Evolutionary conservation across 64 coral and sea anemone species (phyloP).

Genomic region (Exaiptasia diaphana): DNA sequence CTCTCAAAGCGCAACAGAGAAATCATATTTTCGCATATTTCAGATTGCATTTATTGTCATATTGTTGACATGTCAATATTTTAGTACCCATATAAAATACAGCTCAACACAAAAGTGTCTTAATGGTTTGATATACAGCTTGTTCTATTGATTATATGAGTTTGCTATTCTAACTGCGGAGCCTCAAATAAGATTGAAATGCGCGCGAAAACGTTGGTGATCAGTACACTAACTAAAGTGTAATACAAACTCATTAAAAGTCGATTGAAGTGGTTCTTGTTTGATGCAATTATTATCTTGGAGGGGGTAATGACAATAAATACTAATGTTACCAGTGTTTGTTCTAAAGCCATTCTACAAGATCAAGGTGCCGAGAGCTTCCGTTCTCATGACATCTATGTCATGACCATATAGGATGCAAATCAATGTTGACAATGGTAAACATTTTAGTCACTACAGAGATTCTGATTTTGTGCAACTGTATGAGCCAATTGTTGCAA

Average conservation of each 20-base stretch:
- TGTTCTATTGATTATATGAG: background rate
- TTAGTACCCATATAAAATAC: too few relatives aligned
- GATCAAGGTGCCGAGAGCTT: background rate
- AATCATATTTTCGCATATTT: too few relatives aligned
- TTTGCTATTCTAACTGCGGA: too few relatives aligned
- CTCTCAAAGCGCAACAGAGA: too few relatives aligned
- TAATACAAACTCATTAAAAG: constrained; percentile 1
- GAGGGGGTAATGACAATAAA: constrained; percentile 8
- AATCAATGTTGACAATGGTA: too few relatives aligned
- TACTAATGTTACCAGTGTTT: background rate
- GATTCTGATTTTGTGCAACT: too few relatives aligned
- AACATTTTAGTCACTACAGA: too few relatives aligned
- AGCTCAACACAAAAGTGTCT: background rate
- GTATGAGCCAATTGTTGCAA: too few relatives aligned
- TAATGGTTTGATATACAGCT: background rate
- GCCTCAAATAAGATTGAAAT: background rate
- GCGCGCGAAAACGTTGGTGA: background rate
- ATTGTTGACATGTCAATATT: too few relatives aligned
- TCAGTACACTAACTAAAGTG: background rate
- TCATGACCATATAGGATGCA: background rate
- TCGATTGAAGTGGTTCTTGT: constrained; percentile 3
- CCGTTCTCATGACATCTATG: background rate
- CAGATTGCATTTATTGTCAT: too few relatives aligned
- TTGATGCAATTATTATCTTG: background rate
- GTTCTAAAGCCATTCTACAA: background rate